Conservation (phyloP, 2,797 vertebrate species). For the Bradypodion ventrale region DNA sequence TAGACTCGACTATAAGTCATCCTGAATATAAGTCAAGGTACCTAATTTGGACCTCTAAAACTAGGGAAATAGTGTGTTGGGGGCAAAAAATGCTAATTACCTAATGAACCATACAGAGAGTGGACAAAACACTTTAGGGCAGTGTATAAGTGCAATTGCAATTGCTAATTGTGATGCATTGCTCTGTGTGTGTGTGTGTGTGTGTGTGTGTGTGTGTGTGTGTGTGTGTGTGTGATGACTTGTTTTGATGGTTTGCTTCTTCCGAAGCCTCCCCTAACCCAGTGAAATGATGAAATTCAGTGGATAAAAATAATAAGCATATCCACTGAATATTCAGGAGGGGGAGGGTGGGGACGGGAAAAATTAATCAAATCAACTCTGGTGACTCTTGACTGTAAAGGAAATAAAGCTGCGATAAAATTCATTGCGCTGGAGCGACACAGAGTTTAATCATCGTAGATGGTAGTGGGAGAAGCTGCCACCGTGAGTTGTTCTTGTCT, state of each 20-base stretch:
- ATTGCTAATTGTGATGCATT: no score
- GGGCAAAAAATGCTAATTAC: no score
- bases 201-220: not conserved
- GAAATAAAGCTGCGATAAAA: conserved; percentile 63
- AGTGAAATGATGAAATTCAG: not conserved
- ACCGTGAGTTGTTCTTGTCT: conserved; percentile 1
- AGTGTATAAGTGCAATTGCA: no score
- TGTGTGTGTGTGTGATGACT: not conserved
- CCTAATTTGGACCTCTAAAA: no score
- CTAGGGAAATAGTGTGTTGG: no score
- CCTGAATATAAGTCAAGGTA: no score
- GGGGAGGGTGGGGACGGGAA: not conserved
- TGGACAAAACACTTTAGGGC: no score
- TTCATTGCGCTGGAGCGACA: conserved; percentile 44
- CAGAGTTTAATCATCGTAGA: conserved; percentile 45
- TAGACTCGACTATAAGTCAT: no score
- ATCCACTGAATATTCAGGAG: conserved; percentile 51
- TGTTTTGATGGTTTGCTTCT: no score
- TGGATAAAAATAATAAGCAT: conserved; percentile 39
- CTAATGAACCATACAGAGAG: no score
- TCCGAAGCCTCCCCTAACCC: not conserved
- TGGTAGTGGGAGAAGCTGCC: conserved; percentile 28
- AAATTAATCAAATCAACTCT: conserved; percentile 58
- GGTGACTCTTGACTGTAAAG: conserved; percentile 48
- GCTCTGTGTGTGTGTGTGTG: not conserved